A percentile compares a stretch with the other conserved stretches of the same genome.
phyloP scores from a whole-genome alignment of 2,888 invertebrate species.

The Suillia variegata region DNA sequence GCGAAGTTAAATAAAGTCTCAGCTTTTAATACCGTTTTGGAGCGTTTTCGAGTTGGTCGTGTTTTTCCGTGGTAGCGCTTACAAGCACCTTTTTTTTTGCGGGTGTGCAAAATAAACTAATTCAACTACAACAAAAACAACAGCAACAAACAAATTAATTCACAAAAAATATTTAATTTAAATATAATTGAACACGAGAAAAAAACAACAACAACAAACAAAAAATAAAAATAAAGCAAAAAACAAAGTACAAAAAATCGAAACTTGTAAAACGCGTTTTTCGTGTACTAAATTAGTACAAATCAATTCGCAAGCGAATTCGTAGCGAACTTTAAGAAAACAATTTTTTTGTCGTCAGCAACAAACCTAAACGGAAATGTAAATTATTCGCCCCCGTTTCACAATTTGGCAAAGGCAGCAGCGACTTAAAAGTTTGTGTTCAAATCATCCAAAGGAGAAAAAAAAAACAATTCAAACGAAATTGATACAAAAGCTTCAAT shows the following conservation, averaged over 20 bases:
- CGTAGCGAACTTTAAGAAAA: slow-evolving; percentile 2
- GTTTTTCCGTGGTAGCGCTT: slow-evolving; percentile 34
- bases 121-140: slow-evolving; percentile 6
- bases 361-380: slow-evolving; percentile 51
- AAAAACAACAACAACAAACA: too few relatives aligned
- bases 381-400: slow-evolving; percentile 55
- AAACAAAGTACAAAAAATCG: too few relatives aligned
- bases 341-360: slow-evolving; percentile 14
- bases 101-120: slow-evolving; percentile 29
- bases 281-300: too few relatives aligned
- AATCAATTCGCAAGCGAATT: too few relatives aligned
- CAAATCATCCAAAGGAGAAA: too few relatives aligned
- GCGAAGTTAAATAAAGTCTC: slow-evolving; percentile 54
- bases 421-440: neutral
- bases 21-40: slow-evolving; percentile 58
- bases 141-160: slow-evolving; percentile 6
- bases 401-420: neutral
- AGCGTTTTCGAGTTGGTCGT: slow-evolving; percentile 59
- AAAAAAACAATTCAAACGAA: neutral
- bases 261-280: too few relatives aligned
- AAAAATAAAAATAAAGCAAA: too few relatives aligned
- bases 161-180: slow-evolving; percentile 4
- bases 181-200: neutral
- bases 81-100: too few relatives aligned
- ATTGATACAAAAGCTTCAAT: neutral